Base-by-base conservation (phyloP, 2,797 vertebrate species). In the Crax fasciolata region DNA sequence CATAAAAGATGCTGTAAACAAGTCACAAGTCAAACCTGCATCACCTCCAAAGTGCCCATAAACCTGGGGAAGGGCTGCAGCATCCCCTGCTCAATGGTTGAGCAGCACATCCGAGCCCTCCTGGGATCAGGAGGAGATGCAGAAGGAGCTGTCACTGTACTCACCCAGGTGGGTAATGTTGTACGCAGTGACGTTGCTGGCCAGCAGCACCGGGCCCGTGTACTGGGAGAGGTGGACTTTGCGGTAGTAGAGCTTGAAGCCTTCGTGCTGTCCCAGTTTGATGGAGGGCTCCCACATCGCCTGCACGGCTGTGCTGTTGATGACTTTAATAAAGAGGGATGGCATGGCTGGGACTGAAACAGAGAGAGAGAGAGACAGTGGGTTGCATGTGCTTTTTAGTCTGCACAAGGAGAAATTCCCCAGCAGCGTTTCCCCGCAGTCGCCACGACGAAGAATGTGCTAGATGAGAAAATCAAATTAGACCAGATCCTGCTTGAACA, bases 161-260 rank as follows among this genome's bases (percentile, higher is more conserved):
- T 99, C 96, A 99, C 99, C 99, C 12, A 99, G 98, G 85, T 98
- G 98, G 94, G 98, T 99, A 93, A 99, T 99, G 98, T 98, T 99
- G 98, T 98, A 99, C 39, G 99, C 98, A 17, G 98, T 99, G 84
- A 98, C 43, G 1, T 99, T 99, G 92, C 98, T 98, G 28, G 98
- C 97, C 88, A 99, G 98, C 54, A 97, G 94, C 91, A 99, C 84
- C 6, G 99, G 99, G 7, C 99, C 99, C 0, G 97, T 98, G 96
- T 99, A 99, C 65, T 97, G 91, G 3, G 98, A 96, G 7, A 98
- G 97, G 85, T 99, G 99, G 24, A 98, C 98, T 61, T 98, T 98
- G 84, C 99, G 99, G 97, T 99, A 99, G 77, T 98, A 99, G 3
- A 99, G 98, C 92, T 98, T 99, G 98, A 99, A 99, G 80, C 99